A percentile compares a stretch with the other conserved stretches of the same genome.
phyloP scores from a whole-genome alignment of 2,113 vertebrate species.

The Catharus minimus region DNA sequence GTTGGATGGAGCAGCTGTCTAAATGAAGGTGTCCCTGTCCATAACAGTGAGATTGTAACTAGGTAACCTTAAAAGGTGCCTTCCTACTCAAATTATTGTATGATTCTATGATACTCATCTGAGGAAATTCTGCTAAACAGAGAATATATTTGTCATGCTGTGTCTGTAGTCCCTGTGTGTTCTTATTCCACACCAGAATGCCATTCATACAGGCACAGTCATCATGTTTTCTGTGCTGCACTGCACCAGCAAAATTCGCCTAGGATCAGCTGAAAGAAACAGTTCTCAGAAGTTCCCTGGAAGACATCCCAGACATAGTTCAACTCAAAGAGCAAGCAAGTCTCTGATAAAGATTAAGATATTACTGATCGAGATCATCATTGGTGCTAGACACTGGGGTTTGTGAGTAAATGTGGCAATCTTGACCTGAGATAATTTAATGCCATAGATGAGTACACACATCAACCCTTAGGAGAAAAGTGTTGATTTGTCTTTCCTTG shows the following conservation, averaged over 20 bases:
- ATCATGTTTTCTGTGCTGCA: neutral
- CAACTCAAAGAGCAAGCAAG: neutral
- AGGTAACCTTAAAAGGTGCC: neutral
- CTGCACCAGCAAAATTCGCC: neutral
- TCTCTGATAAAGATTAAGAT: neutral
- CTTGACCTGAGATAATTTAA: neutral
- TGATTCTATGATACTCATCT: neutral
- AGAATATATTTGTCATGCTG: neutral
- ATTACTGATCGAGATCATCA: neutral
- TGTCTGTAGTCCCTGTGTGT: neutral
- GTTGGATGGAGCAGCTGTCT: neutral
- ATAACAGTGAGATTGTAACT: neutral
- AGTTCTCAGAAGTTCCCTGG: neutral
- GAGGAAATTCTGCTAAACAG: neutral
- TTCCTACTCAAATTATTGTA: neutral
- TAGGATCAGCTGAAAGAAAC: neutral
- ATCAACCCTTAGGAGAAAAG: neutral
- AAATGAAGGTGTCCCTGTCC: neutral
- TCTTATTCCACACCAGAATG: neutral
- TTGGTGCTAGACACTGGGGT: neutral
- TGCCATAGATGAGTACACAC: neutral
- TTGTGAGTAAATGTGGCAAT: neutral
- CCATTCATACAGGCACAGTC: neutral
- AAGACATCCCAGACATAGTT: neutral
- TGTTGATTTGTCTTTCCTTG: neutral